Percentiles rank a stretch among this genome's conserved stretches.
Evolutionary conservation across 2,113 vertebrate genomes (phyloP).

Genomic region (Chinchilla lanigera): DNA sequence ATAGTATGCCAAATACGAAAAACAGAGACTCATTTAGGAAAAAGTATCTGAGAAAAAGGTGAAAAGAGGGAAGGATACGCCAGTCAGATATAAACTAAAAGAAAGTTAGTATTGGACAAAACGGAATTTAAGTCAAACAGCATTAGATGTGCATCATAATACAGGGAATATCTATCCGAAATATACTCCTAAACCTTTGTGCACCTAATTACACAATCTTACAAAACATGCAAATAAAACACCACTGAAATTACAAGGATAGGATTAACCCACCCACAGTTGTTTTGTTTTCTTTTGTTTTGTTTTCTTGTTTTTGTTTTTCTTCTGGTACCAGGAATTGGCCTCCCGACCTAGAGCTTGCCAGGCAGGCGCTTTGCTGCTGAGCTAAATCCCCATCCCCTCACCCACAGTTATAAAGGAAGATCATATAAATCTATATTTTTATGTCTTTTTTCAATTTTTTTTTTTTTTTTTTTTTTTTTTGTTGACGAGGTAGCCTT

Average conservation of each 20-base stretch:
- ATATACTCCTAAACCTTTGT: neutral
- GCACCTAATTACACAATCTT: neutral
- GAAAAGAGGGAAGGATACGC: neutral
- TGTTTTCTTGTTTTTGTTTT: too few relatives aligned
- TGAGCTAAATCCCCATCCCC: too few relatives aligned
- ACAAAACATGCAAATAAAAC: neutral
- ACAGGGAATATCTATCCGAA: neutral
- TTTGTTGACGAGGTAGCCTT: too few relatives aligned
- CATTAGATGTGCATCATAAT: neutral
- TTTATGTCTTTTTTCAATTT: too few relatives aligned
- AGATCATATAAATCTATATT: neutral
- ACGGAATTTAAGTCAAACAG: conserved; percentile 1
- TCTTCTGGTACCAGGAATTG: too few relatives aligned
- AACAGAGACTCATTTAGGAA: neutral
- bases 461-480: too few relatives aligned
- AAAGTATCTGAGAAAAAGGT: neutral
- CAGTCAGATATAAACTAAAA: neutral
- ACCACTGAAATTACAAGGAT: neutral
- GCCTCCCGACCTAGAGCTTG: too few relatives aligned
- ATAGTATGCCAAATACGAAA: neutral
- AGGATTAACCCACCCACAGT: neutral
- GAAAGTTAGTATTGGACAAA: neutral
- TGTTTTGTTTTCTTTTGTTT: too few relatives aligned
- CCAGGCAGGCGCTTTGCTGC: too few relatives aligned
- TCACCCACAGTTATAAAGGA: neutral